phyloP scores from a whole-genome alignment of 2,797 vertebrate species.

The Thripadectes ignobilis region DNA sequence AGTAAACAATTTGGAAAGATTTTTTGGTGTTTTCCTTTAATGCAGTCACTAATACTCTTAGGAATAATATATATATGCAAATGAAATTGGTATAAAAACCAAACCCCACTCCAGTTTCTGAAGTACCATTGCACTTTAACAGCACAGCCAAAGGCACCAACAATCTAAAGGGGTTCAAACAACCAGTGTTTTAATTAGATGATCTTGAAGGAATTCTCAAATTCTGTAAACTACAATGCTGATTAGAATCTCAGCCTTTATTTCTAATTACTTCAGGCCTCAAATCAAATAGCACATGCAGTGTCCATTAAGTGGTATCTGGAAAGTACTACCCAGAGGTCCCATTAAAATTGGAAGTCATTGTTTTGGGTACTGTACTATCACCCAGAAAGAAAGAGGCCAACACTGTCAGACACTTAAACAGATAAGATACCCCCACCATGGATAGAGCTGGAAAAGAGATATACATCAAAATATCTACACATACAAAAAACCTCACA shows the following conservation, averaged over 20 bases:
- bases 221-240: neutral
- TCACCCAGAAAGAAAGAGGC: neutral
- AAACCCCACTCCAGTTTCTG: neutral
- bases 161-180: neutral
- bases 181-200: neutral
- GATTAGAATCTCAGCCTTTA: neutral
- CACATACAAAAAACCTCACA: neutral
- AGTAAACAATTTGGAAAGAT: neutral
- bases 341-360: neutral
- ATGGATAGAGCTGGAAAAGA: neutral
- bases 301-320: neutral
- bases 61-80: neutral
- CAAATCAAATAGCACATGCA: neutral
- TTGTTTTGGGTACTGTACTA: neutral
- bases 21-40: neutral
- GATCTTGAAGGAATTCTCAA: neutral
- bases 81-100: neutral
- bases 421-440: neutral
- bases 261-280: neutral
- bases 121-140: neutral
- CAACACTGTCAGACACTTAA: neutral
- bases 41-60: neutral
- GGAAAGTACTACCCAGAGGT: neutral
- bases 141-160: neutral
- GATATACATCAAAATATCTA: neutral